Evolutionary conservation across 1,140 invertebrate genomes (phyloP).

Genomic region (Bradynema listronoti): DNA sequence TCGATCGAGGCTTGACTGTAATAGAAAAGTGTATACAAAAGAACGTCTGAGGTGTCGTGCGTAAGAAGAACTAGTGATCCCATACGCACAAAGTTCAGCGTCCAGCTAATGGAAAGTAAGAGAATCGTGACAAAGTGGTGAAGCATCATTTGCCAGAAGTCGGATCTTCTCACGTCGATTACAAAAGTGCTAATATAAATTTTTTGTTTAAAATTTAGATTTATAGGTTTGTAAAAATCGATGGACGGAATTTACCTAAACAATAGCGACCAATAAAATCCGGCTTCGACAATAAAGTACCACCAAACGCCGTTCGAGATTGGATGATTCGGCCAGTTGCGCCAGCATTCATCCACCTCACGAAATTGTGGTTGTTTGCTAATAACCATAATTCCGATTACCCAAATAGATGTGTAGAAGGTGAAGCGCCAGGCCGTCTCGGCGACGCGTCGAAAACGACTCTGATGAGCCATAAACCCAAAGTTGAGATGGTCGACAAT

Average conservation of each 20-base stretch:
- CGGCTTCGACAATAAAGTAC: constrained; percentile 89
- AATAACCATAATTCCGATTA: constrained; percentile 42
- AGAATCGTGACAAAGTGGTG: constrained; percentile 87
- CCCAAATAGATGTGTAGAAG: constrained; percentile 44
- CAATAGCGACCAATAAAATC: constrained; percentile 90
- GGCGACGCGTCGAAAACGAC: constrained; percentile 55
- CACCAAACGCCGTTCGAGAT: constrained; percentile 65
- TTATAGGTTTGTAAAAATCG: not conserved
- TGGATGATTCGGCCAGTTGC: constrained; percentile 47
- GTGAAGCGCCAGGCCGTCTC: constrained; percentile 54
- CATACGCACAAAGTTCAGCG: constrained; percentile 82
- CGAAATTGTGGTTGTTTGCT: constrained; percentile 44
- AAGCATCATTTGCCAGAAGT: constrained; percentile 96
- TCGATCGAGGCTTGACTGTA: too few species aligned
- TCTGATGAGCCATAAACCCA: constrained; percentile 23
- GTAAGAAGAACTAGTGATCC: constrained; percentile 81
- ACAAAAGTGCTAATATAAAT: constrained; percentile 57
- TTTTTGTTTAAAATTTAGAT: constrained; percentile 58
- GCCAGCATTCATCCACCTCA: constrained; percentile 49
- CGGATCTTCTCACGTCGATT: constrained; percentile 59
- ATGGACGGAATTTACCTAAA: constrained; percentile 44
- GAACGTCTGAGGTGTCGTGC: constrained; percentile 90
- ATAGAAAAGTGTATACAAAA: constrained; percentile 68
- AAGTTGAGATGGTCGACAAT: constrained; percentile 29
- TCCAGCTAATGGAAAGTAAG: constrained; percentile 83